Base-by-base conservation (phyloP, 2,888 invertebrate genomes). In the Eulithis prunata region DNA sequence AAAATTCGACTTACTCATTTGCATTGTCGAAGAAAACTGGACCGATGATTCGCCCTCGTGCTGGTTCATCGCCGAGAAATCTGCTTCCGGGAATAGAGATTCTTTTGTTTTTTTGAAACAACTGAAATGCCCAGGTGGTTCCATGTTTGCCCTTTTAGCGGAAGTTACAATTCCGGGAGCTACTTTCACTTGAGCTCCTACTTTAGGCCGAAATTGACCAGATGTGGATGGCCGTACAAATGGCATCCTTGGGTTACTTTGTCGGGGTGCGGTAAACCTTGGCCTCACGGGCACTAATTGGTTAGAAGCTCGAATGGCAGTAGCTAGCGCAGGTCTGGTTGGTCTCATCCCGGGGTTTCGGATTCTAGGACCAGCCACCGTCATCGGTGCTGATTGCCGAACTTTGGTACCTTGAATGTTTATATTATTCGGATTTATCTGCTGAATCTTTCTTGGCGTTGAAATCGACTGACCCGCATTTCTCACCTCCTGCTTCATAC, bases 71-170 rank as follows among this genome's bases (percentile, higher is more conserved):
- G 67, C 62, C 2, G 82, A 72, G 55, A 85, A 69, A 64, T 89
- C 89, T 46, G 83, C 73, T 36, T 76, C 80, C 4, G 87, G 83
- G 60, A 86, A 82, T 4, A 88, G 75, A 7, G 88, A 86, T 70
- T 91, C 90, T 72, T 90, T 91, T 12, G 88, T 85, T 73, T 89
- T 91, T 74, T 92, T 93, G 70, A 91, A 90, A 76, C 88, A 89
- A 77, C 87, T 88, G 57, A 90, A 90, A 56, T 86, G 88, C 10
- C 86, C 87, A 7, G 77, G 38, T 47, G 86, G 83, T 64, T 88
- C 84, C 1, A 78, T 65, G 55, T 71, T 75, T 14, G 83, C 71
- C 47, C 88, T 84, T 77, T 91, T 89, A 3, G 64, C 62, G 8
- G 76, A 38, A 45, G 81, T 72, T 55, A 84, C 71, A 32, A 83